These are phyloP conservation scores for Chymomyza amoena DNA, from an alignment of 2,888 invertebrate species.

Conservation along the genomic window DNA sequence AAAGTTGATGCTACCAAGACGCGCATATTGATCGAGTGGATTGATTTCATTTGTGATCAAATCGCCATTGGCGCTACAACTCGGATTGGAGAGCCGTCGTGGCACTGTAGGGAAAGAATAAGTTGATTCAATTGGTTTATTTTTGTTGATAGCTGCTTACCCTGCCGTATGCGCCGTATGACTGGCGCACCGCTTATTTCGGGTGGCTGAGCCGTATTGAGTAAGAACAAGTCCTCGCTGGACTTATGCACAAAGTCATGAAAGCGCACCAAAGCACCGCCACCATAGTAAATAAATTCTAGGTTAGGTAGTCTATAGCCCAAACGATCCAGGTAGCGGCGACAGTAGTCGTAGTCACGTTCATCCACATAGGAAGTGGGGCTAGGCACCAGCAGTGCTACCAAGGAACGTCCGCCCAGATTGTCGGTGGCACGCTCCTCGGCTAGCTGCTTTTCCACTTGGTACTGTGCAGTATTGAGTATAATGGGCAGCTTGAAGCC, in stretches of 20 bases:
- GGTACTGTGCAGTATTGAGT: slow-evolving; percentile 80
- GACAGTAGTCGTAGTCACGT: slow-evolving; percentile 80
- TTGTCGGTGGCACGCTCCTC: slow-evolving; percentile 80
- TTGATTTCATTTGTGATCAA: slow-evolving; percentile 77
- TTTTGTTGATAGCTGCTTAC: slow-evolving; percentile 77
- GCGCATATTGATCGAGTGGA: slow-evolving; percentile 82
- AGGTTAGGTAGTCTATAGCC: slow-evolving; percentile 84
- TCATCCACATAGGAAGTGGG: slow-evolving; percentile 80
- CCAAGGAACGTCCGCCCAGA: slow-evolving; percentile 84
- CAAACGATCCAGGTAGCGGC: slow-evolving; percentile 80
- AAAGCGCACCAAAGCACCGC: slow-evolving; percentile 82
- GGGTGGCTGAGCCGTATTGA: slow-evolving; percentile 70
- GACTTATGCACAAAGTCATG: slow-evolving; percentile 82
- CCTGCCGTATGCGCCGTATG: slow-evolving; percentile 81
- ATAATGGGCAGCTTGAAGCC: slow-evolving; percentile 83
- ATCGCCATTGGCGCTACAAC: slow-evolving; percentile 80
- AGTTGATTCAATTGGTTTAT: background rate
- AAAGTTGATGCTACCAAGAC: slow-evolving; percentile 83
- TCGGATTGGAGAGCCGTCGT: slow-evolving; percentile 82
- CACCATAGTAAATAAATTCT: slow-evolving; percentile 82
- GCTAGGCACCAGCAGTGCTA: slow-evolving; percentile 83
- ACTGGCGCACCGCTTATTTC: slow-evolving; percentile 77
- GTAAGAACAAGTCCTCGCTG: slow-evolving; percentile 80
- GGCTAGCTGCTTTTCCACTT: slow-evolving; percentile 80
- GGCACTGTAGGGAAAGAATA: slow-evolving; percentile 77